These are phyloP conservation scores for Pogoniulus pusillus DNA, from an alignment of 2,797 vertebrate genomes.

Conservation along the genomic window DNA sequence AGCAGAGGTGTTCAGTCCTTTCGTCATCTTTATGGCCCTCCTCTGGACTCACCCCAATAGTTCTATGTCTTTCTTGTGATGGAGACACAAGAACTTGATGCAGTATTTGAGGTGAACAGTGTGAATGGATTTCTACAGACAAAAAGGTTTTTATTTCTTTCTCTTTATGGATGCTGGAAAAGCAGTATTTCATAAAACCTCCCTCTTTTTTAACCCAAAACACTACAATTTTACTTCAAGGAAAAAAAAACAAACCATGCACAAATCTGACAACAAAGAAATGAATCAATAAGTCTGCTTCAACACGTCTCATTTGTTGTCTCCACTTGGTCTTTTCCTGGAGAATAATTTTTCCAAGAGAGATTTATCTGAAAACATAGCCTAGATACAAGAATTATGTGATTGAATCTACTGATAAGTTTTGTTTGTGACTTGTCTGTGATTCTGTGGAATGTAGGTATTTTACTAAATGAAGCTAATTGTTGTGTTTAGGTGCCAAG, in stretches of 20 bases:
- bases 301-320: neutral
- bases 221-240: neutral
- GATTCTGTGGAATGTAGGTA: neutral
- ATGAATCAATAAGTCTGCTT: neutral
- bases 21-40: no score
- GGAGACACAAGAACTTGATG: no score
- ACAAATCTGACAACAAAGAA: neutral
- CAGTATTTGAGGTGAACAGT: no score
- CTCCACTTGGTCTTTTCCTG: neutral
- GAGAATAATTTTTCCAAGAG: neutral
- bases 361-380: neutral
- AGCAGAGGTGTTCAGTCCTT: no score
- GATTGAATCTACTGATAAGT: slow-evolving; percentile 43
- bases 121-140: neutral
- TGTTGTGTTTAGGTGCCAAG: neutral
- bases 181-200: neutral
- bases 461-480: slow-evolving; percentile 25
- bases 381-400: neutral
- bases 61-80: no score
- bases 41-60: no score
- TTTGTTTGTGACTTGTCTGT: slow-evolving; percentile 1
- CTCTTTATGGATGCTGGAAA: neutral
- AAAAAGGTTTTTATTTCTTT: neutral
- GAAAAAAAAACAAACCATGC: neutral
- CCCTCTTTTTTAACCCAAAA: neutral